Evolutionary conservation across 2,797 vertebrate genomes (phyloP), one percentile per base, ranked within the genome.

Genomic region (Pristis pectinata): DNA sequence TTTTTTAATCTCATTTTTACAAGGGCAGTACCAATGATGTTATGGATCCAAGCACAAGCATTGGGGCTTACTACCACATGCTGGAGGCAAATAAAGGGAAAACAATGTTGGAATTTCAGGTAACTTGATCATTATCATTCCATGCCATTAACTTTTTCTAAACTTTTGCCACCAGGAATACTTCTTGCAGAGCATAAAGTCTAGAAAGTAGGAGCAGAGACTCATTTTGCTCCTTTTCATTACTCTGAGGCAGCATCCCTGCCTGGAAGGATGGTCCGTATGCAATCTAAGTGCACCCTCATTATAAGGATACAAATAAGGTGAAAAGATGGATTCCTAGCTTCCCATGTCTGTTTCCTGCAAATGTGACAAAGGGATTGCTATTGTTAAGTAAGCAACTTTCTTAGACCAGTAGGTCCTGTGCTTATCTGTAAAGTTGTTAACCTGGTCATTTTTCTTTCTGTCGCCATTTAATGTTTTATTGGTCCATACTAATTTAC

Each of bases 51-150:
- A 97, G 97, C 95, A 98, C 98, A 94, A 98, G 98, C 95, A 96
- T 99, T 67, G 98, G 98, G 95, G 97, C 98, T 94, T 99, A 98
- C 95, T 97, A 97, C 95, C 97, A 98, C 95, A 98, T 99, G 97
- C 95, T 99, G 95, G 97, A 98, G 95, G 97, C 98, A 59, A 98
- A 98, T 95, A 96, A 96, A 94, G 98, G 98, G 94, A 98, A 97
- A 96, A 98, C 98, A 37, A 98, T 98, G 98, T 96, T 99, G 96
- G 98, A 99, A 96, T 98, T 99, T 96, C 98, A 99, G 98, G 98
- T 99, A 96, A 94, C 95, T 94, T 56, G 11, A n/a, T 70, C n/a
- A 24, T 6, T 44, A 15, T 61, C 30, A 59, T 49, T 94, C 10
- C 13, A 0, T 56, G 53, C 5, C 7, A 5, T 41, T 94, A 17